Conservation (phyloP, 2,113 vertebrate genomes). For the Corydoras maculifer region DNA sequence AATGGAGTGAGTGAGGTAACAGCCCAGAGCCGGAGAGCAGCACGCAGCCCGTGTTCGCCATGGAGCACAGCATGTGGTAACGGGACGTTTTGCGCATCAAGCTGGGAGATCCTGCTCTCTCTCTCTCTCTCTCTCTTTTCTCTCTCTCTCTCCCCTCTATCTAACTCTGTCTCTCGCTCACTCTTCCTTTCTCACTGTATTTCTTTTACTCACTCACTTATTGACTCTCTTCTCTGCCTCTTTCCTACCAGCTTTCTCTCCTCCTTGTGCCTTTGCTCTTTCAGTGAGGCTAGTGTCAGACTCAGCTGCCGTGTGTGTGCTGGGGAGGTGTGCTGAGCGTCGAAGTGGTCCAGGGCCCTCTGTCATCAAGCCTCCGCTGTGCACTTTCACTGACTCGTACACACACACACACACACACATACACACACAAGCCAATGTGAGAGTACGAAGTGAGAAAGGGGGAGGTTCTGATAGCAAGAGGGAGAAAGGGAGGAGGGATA, state of each 20-base stretch:
- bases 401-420: constrained; percentile 26
- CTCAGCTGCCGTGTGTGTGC: constrained; percentile 27
- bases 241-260: not conserved
- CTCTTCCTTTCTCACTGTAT: not conserved
- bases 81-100: constrained; percentile 65
- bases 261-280: constrained; percentile 1
- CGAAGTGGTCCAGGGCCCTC: constrained; percentile 46
- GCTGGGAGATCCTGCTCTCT: constrained; percentile 41
- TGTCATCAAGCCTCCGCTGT: constrained; percentile 44
- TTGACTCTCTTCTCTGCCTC: constrained; percentile 12
- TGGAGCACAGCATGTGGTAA: constrained; percentile 92
- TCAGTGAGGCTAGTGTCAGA: constrained; percentile 19
- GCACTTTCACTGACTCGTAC: constrained; percentile 37
- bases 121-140: constrained; percentile 19
- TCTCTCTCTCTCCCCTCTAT: constrained; percentile 18
- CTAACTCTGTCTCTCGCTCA: not conserved
- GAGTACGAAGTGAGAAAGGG: constrained; percentile 40
- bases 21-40: constrained; percentile 88
- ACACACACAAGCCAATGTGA: constrained; percentile 40
- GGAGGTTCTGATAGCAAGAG: constrained; percentile 40
- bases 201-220: constrained; percentile 12
- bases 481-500: constrained; percentile 50
- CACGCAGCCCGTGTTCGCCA: constrained; percentile 93
- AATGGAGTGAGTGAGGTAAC: constrained; percentile 86
- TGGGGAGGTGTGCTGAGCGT: constrained; percentile 39